Evolutionary conservation across 2,113 vertebrate species (phyloP).

Genomic region (Limanda limanda): DNA sequence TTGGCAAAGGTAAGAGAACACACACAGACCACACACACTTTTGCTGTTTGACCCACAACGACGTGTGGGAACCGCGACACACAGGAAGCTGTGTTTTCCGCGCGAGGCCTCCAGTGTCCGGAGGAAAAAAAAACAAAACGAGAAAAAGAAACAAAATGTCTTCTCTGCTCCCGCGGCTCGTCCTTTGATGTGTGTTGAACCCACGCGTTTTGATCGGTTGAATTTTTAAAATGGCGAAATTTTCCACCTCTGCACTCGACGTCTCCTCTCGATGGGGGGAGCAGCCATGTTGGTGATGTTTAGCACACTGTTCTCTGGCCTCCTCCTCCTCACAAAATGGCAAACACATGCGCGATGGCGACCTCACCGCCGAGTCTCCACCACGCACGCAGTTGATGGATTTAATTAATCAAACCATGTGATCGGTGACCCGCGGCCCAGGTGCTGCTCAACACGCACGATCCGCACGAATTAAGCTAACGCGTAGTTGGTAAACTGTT

Average conservation of each 20-base stretch:
- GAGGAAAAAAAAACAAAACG: background rate
- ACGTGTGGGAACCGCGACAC: background rate
- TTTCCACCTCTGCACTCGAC: background rate
- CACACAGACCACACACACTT: background rate
- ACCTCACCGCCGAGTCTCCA: background rate
- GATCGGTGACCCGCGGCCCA: no score
- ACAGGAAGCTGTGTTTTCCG: background rate
- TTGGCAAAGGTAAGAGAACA: slow-evolving; percentile 80
- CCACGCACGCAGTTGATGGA: background rate
- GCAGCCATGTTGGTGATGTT: slow-evolving; percentile 72
- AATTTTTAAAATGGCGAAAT: background rate
- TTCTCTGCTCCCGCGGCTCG: background rate
- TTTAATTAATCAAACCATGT: background rate
- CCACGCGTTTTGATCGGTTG: background rate
- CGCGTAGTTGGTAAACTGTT: background rate
- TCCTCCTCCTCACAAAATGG: slow-evolving; percentile 53
- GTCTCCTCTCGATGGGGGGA: background rate
- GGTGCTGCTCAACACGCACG: no score
- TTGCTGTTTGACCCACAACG: background rate
- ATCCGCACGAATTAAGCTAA: no score
- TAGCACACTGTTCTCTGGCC: slow-evolving; percentile 36
- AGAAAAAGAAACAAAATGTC: background rate
- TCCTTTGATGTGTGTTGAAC: background rate
- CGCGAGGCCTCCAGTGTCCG: background rate
- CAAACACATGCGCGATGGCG: slow-evolving; percentile 55